Percentiles rank a stretch among this genome's conserved stretches.
phyloP scores from a whole-genome alignment of 1,140 invertebrate species.

The Macrotrachela quadricornifera region DNA sequence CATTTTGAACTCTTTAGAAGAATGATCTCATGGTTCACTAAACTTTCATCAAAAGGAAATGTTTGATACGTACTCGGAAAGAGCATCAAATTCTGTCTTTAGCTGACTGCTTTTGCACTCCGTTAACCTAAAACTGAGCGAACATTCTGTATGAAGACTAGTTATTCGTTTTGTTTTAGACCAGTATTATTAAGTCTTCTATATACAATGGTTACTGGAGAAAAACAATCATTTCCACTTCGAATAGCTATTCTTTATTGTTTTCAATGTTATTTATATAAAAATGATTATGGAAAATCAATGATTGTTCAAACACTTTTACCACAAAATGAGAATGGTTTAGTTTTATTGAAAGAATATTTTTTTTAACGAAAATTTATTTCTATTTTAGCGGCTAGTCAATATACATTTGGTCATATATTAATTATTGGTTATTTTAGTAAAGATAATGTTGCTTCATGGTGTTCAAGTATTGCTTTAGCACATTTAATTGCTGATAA shows the following conservation, averaged over 20 bases:
- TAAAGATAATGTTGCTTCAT: slow-evolving; percentile 72
- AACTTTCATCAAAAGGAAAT: too few species aligned
- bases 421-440: background rate
- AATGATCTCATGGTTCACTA: too few species aligned
- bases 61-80: too few species aligned
- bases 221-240: slow-evolving; percentile 75
- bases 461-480: slow-evolving; percentile 77
- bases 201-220: slow-evolving; percentile 87
- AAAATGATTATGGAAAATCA: slow-evolving; percentile 46
- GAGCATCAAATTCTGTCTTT: too few species aligned
- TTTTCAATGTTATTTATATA: slow-evolving; percentile 81
- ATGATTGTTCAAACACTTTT: slow-evolving; percentile 1
- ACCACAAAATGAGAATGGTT: slow-evolving; percentile 12
- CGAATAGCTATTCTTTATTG: slow-evolving; percentile 86
- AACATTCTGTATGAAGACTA: too few species aligned
- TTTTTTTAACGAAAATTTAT: too few species aligned
- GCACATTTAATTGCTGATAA: slow-evolving; percentile 73
- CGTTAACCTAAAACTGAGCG: too few species aligned
- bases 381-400: slow-evolving; percentile 10
- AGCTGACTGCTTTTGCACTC: too few species aligned
- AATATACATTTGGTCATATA: too few species aligned
- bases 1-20: too few species aligned
- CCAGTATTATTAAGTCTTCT: slow-evolving; percentile 77
- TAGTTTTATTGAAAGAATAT: too few species aligned
- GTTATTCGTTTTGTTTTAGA: slow-evolving; percentile 22